Conservation (phyloP, 1,140 invertebrate genomes). For the Eupeodes corollae region DNA sequence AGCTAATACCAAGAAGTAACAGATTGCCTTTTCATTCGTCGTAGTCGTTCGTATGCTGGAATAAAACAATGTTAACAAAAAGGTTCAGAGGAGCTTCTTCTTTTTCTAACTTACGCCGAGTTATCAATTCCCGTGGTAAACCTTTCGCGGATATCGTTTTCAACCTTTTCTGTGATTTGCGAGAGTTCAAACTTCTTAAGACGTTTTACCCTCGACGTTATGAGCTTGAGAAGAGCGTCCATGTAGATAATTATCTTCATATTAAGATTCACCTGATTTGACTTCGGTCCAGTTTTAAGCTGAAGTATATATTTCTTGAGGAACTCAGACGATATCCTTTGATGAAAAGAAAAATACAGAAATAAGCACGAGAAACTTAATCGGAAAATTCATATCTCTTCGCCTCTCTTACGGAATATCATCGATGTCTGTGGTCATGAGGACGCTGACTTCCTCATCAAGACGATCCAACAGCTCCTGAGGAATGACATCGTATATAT, state of each 20-base stretch:
- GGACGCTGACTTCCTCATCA: conserved; percentile 29
- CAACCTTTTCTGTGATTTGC: conserved; percentile 27
- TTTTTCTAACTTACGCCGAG: conserved; percentile 5
- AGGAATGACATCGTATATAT: conserved; percentile 22
- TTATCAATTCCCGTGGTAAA: conserved; percentile 23
- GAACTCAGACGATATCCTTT: conserved; percentile 26
- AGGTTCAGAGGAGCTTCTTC: not conserved
- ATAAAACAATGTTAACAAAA: not conserved
- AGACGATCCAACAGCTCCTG: conserved; percentile 17
- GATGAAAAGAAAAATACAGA: conserved; percentile 6
- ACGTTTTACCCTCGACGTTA: conserved; percentile 19
- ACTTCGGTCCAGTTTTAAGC: conserved; percentile 10
- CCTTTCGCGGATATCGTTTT: conserved; percentile 27
- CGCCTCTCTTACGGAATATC: conserved; percentile 19
- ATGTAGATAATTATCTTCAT: conserved; percentile 33
- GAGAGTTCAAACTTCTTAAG: conserved; percentile 15
- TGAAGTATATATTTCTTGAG: conserved; percentile 15
- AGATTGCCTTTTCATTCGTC: conserved; percentile 27
- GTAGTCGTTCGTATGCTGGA: conserved; percentile 18
- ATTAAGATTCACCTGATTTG: conserved; percentile 15
- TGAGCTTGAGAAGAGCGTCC: conserved; percentile 25
- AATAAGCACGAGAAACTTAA: no score
- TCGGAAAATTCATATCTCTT: no score
- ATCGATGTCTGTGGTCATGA: conserved; percentile 13
- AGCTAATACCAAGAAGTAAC: conserved; percentile 30